Percentiles rank a stretch among this genome's conserved stretches.
Evolutionary conservation across 1,140 invertebrate species (phyloP).

Genomic region (Euura saliciscinereae): DNA sequence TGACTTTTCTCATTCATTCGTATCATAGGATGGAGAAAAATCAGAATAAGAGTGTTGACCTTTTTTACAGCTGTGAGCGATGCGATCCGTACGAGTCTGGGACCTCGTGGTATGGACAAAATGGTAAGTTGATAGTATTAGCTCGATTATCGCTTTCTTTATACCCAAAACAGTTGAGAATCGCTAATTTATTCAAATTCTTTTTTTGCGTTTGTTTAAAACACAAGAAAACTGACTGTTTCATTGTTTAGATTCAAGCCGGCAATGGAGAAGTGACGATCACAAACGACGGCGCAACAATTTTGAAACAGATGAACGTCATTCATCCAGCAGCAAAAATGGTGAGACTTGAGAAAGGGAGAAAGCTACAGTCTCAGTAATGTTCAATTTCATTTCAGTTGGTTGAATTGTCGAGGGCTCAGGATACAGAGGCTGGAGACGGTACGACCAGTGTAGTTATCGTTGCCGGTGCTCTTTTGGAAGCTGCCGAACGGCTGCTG

Average conservation of each 20-base stretch:
- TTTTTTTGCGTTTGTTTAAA: background rate
- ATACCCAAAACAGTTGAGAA: no score
- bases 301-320: constrained; percentile 99
- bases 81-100: constrained; percentile 98
- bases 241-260: constrained; percentile 83
- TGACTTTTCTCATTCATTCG: no score
- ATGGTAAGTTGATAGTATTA: constrained; percentile 73
- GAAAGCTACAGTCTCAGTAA: constrained; percentile 2
- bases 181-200: no score
- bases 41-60: constrained; percentile 20
- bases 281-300: constrained; percentile 99
- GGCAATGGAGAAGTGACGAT: constrained; percentile 98
- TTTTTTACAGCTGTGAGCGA: constrained; percentile 88
- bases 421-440: constrained; percentile 99
- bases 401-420: constrained; percentile 97
- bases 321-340: constrained; percentile 99
- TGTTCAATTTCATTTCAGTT: constrained; percentile 66
- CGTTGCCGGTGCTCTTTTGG: constrained; percentile 92
- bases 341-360: constrained; percentile 64
- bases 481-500: constrained; percentile 92
- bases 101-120: constrained; percentile 99
- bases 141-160: background rate
- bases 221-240: constrained; percentile 16
- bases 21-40: no score
- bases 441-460: constrained; percentile 98